Percentiles rank a stretch among this genome's conserved stretches.
These are phyloP conservation scores for Drosophila mojavensis DNA, from an alignment of 1,140 invertebrate genomes.

Conservation along the genomic window DNA sequence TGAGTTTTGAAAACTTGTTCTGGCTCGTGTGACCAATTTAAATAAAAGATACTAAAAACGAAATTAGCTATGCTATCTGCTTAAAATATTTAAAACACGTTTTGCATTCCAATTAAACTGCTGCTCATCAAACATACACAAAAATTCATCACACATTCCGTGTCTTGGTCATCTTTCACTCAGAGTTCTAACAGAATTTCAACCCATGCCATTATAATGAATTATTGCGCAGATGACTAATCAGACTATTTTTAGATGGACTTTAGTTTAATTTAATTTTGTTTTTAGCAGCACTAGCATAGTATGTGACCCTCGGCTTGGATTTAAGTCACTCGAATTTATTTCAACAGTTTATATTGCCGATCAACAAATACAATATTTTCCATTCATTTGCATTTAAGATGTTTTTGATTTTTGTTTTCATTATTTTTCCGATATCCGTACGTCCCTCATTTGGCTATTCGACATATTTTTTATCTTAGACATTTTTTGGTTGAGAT, in stretches of 20 bases:
- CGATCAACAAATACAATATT: background rate
- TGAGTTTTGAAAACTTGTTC: constrained; percentile 36
- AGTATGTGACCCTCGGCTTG: too few species aligned
- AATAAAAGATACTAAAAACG: constrained; percentile 5
- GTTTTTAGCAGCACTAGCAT: too few species aligned
- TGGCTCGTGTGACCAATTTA: constrained; percentile 20
- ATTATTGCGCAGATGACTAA: background rate
- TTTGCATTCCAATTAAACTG: constrained; percentile 2
- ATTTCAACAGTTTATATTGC: too few species aligned
- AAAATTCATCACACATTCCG: constrained; percentile 1
- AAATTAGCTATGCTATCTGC: constrained; percentile 27
- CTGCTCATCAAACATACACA: constrained; percentile 7
- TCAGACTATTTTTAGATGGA: too few species aligned
- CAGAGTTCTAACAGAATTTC: background rate
- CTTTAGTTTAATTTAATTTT: too few species aligned
- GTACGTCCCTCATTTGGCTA: background rate
- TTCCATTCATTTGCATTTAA: background rate
- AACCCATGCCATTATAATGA: constrained; percentile 11
- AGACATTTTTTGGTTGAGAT: background rate
- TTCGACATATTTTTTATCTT: background rate
- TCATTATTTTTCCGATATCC: background rate
- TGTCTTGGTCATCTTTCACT: constrained; percentile 21
- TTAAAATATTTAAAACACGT: constrained; percentile 24
- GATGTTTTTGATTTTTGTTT: background rate
- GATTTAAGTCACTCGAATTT: too few species aligned